A percentile compares a stretch with the other conserved stretches of the same genome.
Conservation (phyloP, 2,113 vertebrate genomes). For the Osmerus eperlanus region DNA sequence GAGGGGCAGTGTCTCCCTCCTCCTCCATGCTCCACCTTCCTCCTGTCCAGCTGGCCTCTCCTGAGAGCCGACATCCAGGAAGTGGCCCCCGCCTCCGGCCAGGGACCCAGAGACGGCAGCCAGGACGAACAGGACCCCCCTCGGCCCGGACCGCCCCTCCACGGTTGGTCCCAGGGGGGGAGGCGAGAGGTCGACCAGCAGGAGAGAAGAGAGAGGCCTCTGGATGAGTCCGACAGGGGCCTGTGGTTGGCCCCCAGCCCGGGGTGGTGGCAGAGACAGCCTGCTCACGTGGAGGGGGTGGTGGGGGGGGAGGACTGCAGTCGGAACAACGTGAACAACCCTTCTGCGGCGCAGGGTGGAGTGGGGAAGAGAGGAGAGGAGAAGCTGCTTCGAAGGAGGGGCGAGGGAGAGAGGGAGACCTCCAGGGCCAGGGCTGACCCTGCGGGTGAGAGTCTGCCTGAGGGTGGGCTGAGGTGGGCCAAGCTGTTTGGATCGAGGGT, state of each 20-base stretch:
- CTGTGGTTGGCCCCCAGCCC: slow-evolving; percentile 31
- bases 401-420: slow-evolving; percentile 61
- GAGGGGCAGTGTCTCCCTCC: slow-evolving; percentile 70
- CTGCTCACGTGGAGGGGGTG: slow-evolving; percentile 71
- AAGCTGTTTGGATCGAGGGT: slow-evolving; percentile 71
- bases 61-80: slow-evolving; percentile 31
- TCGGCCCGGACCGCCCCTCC: not conserved
- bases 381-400: slow-evolving; percentile 66
- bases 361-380: slow-evolving; percentile 29
- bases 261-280: slow-evolving; percentile 55
- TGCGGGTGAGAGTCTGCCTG: slow-evolving; percentile 62
- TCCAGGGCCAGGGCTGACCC: slow-evolving; percentile 19
- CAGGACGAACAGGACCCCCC: slow-evolving; percentile 14
- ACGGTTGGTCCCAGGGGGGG: slow-evolving; percentile 22
- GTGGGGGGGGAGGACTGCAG: slow-evolving; percentile 78
- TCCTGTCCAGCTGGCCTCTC: slow-evolving; percentile 75
- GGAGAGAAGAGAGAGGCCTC: slow-evolving; percentile 60
- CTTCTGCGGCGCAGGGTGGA: slow-evolving; percentile 49
- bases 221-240: slow-evolving; percentile 23
- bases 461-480: slow-evolving; percentile 66
- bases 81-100: not conserved
- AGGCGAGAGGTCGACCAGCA: slow-evolving; percentile 22
- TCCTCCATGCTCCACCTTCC: slow-evolving; percentile 76
- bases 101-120: slow-evolving; percentile 4
- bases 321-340: slow-evolving; percentile 39